phyloP scores from a whole-genome alignment of 2,888 invertebrate genomes.

The Erebia aethiops region DNA sequence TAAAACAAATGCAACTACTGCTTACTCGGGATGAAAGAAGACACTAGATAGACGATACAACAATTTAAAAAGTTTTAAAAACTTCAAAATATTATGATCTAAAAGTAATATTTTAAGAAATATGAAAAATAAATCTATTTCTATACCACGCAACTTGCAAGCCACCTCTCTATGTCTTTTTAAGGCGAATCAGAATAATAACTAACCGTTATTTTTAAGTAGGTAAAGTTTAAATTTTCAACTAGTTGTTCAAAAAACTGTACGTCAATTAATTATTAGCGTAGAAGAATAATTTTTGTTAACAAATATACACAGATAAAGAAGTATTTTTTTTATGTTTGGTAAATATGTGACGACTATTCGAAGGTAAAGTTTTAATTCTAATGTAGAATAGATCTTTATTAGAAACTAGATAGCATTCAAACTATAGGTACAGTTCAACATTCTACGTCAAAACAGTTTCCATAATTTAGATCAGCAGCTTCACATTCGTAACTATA shows the following conservation, averaged over 20 bases:
- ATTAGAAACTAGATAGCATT: slow-evolving; percentile 67
- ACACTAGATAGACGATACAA: not conserved
- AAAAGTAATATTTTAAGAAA: slow-evolving; percentile 30
- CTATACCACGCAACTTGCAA: slow-evolving; percentile 43
- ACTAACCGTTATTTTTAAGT: slow-evolving; percentile 59
- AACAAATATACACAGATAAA: slow-evolving; percentile 66
- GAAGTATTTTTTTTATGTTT: slow-evolving; percentile 54
- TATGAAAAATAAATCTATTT: slow-evolving; percentile 18
- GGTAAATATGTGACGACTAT: slow-evolving; percentile 57
- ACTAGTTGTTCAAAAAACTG: slow-evolving; percentile 68
- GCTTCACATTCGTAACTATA: slow-evolving; percentile 7
- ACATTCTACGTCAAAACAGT: slow-evolving; percentile 62
- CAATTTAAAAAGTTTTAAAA: not conserved
- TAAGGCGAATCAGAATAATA: slow-evolving; percentile 66
- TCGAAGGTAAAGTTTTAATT: slow-evolving; percentile 62
- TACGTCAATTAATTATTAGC: slow-evolving; percentile 60
- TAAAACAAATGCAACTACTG: not conserved
- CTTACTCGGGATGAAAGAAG: not conserved
- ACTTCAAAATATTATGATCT: not conserved
- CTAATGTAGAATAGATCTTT: slow-evolving; percentile 55
- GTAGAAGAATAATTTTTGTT: slow-evolving; percentile 79
- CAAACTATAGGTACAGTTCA: slow-evolving; percentile 66
- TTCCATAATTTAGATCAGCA: slow-evolving; percentile 35
- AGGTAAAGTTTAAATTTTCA: slow-evolving; percentile 60
- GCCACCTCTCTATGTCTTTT: slow-evolving; percentile 55